Percentiles rank a stretch among this genome's conserved stretches.
These are phyloP conservation scores for Agrotis exclamationis DNA, from an alignment of 2,888 invertebrate species.

Conservation along the genomic window DNA sequence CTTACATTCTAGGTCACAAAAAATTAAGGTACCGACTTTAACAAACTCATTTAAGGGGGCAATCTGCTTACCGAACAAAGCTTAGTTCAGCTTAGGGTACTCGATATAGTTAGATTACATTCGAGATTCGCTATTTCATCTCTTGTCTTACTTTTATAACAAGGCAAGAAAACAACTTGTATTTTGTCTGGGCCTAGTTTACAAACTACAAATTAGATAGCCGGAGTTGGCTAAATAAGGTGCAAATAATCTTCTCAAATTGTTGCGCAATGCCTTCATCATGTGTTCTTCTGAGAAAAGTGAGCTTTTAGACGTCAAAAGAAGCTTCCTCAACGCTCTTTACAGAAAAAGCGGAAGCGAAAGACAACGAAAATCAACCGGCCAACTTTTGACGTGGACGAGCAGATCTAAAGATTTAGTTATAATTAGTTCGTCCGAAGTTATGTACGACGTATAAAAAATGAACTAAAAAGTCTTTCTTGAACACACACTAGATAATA, in stretches of 20 bases:
- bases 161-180: slow-evolving; percentile 16
- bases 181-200: background rate
- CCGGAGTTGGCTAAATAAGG: background rate
- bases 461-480: too few relatives aligned
- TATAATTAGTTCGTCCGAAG: too few relatives aligned
- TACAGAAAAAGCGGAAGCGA: too few relatives aligned
- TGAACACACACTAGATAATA: too few relatives aligned
- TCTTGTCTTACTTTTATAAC: slow-evolving; percentile 18
- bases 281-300: background rate
- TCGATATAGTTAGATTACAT: slow-evolving; percentile 42
- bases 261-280: background rate
- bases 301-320: background rate
- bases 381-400: too few relatives aligned
- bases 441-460: too few relatives aligned
- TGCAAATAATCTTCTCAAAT: background rate
- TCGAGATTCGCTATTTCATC: slow-evolving; percentile 14
- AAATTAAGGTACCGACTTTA: slow-evolving; percentile 22
- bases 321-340: too few relatives aligned
- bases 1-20: slow-evolving; percentile 1
- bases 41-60: slow-evolving; percentile 39
- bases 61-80: slow-evolving; percentile 34
- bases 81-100: slow-evolving; percentile 25
- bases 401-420: too few relatives aligned
- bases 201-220: background rate
- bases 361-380: too few relatives aligned